A percentile compares a stretch with the other conserved stretches of the same genome.
Evolutionary conservation across 2,113 vertebrate species (phyloP).

Genomic region (Nycticebus coucang): DNA sequence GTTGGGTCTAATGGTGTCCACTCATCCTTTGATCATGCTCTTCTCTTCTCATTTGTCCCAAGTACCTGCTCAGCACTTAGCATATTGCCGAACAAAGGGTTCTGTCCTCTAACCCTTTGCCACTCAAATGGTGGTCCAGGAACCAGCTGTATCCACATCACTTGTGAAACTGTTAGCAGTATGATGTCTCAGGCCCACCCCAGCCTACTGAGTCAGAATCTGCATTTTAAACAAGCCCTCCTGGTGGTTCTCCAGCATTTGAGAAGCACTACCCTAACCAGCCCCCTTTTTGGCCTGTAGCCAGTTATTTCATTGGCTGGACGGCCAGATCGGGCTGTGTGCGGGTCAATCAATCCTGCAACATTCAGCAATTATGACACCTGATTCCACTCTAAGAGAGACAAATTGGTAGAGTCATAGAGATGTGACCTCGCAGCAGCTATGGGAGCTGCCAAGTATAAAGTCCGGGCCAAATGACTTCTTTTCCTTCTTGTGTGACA

Average conservation of each 20-base stretch:
- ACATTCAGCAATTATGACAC: conserved; percentile 67
- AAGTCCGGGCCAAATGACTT: conserved; percentile 60
- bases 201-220: neutral
- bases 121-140: neutral
- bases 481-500: conserved; percentile 62
- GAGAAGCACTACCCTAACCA: neutral
- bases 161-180: neutral
- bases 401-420: conserved; percentile 62
- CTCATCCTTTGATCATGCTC: neutral
- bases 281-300: neutral
- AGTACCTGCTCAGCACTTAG: neutral
- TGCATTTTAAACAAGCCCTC: neutral
- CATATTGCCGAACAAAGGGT: neutral
- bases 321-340: neutral
- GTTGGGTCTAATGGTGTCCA: neutral
- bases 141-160: neutral
- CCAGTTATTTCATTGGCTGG: conserved; percentile 36
- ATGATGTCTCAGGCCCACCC: neutral
- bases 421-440: conserved; percentile 62
- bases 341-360: conserved; percentile 50
- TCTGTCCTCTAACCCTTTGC: neutral
- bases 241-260: neutral
- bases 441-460: conserved; percentile 54
- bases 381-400: conserved; percentile 78
- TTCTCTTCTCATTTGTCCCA: neutral